Evolutionary conservation across 2,797 vertebrate genomes (phyloP).

Genomic region (Heliangelus exortis): DNA sequence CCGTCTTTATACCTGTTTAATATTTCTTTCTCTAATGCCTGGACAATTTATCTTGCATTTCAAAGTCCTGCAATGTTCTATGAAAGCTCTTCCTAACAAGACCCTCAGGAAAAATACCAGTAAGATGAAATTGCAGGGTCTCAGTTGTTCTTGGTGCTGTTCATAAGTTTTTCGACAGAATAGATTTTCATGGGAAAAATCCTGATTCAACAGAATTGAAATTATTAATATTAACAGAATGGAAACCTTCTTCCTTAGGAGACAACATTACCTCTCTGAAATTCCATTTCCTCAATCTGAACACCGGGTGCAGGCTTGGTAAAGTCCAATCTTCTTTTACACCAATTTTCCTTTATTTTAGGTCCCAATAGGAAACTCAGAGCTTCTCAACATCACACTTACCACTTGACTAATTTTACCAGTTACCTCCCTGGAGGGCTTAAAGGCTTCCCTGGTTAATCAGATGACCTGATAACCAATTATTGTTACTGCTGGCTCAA

Average conservation of each 20-base stretch:
- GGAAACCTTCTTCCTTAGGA: neutral
- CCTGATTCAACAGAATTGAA: neutral
- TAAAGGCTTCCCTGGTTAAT: neutral
- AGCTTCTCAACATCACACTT: neutral
- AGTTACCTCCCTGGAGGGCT: neutral
- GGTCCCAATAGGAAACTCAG: neutral
- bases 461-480: neutral
- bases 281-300: neutral
- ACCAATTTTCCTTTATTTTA: neutral
- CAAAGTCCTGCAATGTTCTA: neutral
- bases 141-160: neutral
- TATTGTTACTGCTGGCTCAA: neutral
- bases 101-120: neutral
- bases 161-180: neutral
- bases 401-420: neutral
- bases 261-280: neutral
- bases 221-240: neutral
- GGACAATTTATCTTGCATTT: neutral
- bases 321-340: neutral
- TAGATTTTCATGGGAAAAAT: neutral
- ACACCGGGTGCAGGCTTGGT: neutral
- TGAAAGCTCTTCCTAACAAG: neutral
- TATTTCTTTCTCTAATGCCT: neutral
- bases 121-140: neutral
- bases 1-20: neutral